Base-by-base conservation (phyloP, 2,797 vertebrate species). In the Periophthalmus magnuspinnatus region DNA sequence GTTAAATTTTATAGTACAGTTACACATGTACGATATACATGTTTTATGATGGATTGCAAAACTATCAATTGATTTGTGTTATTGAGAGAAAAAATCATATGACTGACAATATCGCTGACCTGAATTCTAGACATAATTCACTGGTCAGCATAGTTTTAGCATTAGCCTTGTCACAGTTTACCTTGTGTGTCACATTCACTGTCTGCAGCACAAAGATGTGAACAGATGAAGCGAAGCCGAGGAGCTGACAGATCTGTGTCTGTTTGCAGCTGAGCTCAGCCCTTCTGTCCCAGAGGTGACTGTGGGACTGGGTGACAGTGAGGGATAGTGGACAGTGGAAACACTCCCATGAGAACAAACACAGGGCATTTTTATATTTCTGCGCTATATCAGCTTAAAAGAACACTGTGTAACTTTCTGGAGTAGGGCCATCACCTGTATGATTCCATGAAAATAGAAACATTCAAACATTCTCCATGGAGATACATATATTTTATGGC, bases 161-260 rank as follows among this genome's bases (percentile, higher is more conserved):
- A 79, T 79, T 71, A 78, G 52, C 50, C 14, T 45, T 13, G 2
- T 76, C 66, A 71, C 13, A 70, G 77, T 83, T 76, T 78, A 69
- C 74, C 65, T 79, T 63, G 58, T 76, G 74, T 60, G 32, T 7
- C 65, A 70, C 67, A 74, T 75, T 73, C 22, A 50, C 56, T 71
- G 24, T 47, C 69, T 73, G 58, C 32, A 74, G 67, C 32, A 68
- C 32, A 67, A 63, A 65, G 33, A 73, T 80, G 75, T 52, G 36
- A 84, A 80, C 57, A 69, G 56, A 77, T 71, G 69, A 54, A 67
- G 63, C 59, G 21, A 32, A 58, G 66, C 68, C 70, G 67, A 33
- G 52, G 73, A 76, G 63, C 10, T 74, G 74, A 75, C 74, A 81
- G 69, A 74, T 67, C 13, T 1, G n/a, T 38, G 69, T 58, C 57